phyloP scores from a whole-genome alignment of 2,797 vertebrate genomes.

The Artibeus lituratus region DNA sequence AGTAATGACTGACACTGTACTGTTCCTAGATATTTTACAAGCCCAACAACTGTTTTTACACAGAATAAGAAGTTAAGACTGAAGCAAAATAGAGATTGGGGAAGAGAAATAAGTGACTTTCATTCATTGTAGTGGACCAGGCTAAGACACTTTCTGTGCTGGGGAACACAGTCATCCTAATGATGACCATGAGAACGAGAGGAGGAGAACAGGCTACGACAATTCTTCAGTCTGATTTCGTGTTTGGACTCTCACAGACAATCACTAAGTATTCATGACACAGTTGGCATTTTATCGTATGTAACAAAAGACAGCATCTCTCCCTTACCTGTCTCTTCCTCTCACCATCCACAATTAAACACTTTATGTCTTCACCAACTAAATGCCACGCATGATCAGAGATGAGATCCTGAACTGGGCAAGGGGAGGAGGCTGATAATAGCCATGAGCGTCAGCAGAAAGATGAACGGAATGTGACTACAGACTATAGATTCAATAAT shows the following conservation, averaged over 20 bases:
- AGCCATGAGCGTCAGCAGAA: not conserved
- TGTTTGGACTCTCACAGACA: not conserved
- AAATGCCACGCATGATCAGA: not conserved
- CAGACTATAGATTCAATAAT: not conserved
- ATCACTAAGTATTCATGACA: not conserved
- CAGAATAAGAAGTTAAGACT: constrained; percentile 3
- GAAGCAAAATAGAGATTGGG: not conserved
- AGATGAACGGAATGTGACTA: not conserved
- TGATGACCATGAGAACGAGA: not conserved
- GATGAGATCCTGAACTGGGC: not conserved
- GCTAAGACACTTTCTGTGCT: not conserved
- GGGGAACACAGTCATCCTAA: not conserved
- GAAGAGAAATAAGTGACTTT: not conserved
- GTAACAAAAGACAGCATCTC: not conserved
- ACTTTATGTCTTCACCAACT: not conserved
- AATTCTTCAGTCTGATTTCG: not conserved
- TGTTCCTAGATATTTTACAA: not conserved
- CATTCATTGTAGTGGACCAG: not conserved
- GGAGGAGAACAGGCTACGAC: not conserved
- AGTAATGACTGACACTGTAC: not conserved
- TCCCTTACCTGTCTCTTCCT: not conserved
- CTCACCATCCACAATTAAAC: not conserved
- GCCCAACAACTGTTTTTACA: not conserved
- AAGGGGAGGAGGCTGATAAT: not conserved
- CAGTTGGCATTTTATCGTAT: not conserved